A percentile compares a stretch with the other conserved stretches of the same genome.
phyloP scores from a whole-genome alignment of 2,113 vertebrate genomes.

The Dipodomys merriami region DNA sequence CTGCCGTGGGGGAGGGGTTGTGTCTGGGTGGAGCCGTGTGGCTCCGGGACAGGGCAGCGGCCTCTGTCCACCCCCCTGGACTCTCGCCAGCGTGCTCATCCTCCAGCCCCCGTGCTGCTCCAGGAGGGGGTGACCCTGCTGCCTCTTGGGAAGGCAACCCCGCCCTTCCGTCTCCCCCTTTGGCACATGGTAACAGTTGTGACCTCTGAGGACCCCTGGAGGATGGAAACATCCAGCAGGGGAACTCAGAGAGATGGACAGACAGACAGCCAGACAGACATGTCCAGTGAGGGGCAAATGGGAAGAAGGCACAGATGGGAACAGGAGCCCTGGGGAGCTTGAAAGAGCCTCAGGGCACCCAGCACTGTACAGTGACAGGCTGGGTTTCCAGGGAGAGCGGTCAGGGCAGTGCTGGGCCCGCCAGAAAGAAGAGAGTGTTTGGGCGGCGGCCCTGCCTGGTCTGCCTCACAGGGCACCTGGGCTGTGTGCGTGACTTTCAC shows the following conservation, averaged over 20 bases:
- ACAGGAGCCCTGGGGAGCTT: fast-evolving
- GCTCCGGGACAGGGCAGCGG: not conserved
- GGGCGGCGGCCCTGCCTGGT: too few relatives aligned
- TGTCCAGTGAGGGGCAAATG: not conserved
- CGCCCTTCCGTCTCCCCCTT: not conserved
- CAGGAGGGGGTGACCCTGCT: too few relatives aligned
- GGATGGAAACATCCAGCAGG: too few relatives aligned
- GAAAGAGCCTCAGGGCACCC: too few relatives aligned
- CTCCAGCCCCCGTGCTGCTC: too few relatives aligned
- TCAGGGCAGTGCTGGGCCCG: not conserved
- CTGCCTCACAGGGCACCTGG: too few relatives aligned
- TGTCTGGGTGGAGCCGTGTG: not conserved
- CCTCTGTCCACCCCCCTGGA: too few relatives aligned
- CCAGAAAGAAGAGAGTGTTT: not conserved
- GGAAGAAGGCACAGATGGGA: not conserved
- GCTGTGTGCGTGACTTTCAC: not conserved
- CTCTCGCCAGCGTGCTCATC: too few relatives aligned
- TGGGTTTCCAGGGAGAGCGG: not conserved
- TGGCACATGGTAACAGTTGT: not conserved
- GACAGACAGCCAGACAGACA: not conserved
- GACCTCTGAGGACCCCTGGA: not conserved
- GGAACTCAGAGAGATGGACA: not conserved
- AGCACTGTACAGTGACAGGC: too few relatives aligned
- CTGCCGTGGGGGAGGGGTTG: not conserved
- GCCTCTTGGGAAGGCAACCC: not conserved